phyloP scores from a whole-genome alignment of 2,113 vertebrate genomes.

The Pycnonotus jocosus region DNA sequence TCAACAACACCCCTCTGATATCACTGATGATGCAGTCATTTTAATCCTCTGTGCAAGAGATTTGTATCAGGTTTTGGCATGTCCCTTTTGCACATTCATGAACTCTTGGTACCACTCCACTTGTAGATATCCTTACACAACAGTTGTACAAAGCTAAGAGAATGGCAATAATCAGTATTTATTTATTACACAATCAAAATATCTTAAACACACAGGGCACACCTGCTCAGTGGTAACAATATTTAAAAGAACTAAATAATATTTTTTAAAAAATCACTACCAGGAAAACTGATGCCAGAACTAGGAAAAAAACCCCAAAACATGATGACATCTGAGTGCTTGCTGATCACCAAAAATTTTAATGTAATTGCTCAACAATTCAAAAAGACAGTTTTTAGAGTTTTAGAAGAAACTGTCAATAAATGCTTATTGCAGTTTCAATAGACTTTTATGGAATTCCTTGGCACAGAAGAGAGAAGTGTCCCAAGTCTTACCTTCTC shows the following conservation, averaged over 20 bases:
- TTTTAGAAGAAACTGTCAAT: background rate
- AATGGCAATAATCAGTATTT: background rate
- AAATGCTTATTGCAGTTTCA: background rate
- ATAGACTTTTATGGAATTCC: background rate
- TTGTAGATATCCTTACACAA: background rate
- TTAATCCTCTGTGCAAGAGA: background rate
- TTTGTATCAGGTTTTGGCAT: background rate
- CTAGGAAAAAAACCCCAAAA: background rate
- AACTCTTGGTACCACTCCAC: background rate
- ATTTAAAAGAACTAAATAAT: background rate
- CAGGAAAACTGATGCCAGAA: background rate
- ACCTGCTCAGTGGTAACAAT: background rate
- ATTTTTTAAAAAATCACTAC: background rate
- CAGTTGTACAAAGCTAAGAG: background rate
- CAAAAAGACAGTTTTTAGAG: background rate
- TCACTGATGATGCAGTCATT: background rate
- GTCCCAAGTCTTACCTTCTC: background rate
- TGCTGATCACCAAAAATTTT: background rate
- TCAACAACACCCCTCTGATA: background rate
- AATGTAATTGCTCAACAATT: background rate
- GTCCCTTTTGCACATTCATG: background rate
- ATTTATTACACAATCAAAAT: background rate
- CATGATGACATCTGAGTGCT: background rate
- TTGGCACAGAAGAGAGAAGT: background rate
- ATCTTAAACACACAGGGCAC: background rate